Evolutionary conservation across 2,113 vertebrate genomes (phyloP), one percentile per base, ranked within the genome.

Genomic region (Sisor rabdophorus): DNA sequence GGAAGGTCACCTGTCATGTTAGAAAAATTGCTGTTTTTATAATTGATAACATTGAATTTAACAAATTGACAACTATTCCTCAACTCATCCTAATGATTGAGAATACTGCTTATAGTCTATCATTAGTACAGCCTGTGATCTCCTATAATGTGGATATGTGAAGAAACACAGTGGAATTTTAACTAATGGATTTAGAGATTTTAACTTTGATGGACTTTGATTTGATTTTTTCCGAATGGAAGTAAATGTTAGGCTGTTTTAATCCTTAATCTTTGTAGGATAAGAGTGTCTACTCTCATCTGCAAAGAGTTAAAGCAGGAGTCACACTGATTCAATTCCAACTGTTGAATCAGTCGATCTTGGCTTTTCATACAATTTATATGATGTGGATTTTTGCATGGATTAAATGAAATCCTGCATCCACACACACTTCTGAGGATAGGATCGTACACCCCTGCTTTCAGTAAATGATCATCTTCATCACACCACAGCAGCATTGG

Each of bases 21-120:
- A 5, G 47, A 58, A 28, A 56, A 75, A 54, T 73, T 40, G 30
- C 80, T 55, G 78, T 67, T 79, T 71, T 79, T 82, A 53, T 79
- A 70, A 71, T 48, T 28, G 58, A 40, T 50, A 50, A 50, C 48
- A 61, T 61, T 61, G 48, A 24, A 72, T 19, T 63, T 72, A 63
- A 53, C 54, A 54, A 53, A 70, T 72, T 50, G 65, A 44, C 71
- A 48, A 54, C 61, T 61, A 61, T n/a, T 60, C 74, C 24, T 59
- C 40, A 9, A 47, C 24, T 53, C 20, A 70, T 54, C 17, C 53
- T 58, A n/a, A 30, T 58, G 74, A 48, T 58, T 58, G n/a, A 63
- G 61, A 56, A 63, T 76, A 76, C 74, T 48, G 63, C 74, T 68
- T 76, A 68, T 58, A 76, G 53, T 22, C 74, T 68, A 30, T 24